Evolutionary conservation across 2,888 invertebrate genomes (phyloP).

Genomic region (Acrobasis suavella): DNA sequence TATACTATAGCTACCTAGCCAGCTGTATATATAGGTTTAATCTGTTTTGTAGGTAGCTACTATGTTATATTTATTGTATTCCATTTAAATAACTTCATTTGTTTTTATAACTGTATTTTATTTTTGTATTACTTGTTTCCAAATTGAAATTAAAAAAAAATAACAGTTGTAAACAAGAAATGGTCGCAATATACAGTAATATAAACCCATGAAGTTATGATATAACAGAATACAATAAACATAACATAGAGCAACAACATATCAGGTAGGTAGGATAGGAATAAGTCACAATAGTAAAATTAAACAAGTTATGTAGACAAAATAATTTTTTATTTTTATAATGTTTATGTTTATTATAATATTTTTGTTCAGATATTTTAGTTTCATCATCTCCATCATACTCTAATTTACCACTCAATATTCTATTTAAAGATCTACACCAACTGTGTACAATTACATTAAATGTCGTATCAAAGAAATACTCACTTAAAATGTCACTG

Average conservation of each 20-base stretch:
- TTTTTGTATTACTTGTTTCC: background rate
- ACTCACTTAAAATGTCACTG: background rate
- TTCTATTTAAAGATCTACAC: constrained; percentile 13
- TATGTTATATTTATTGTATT: background rate
- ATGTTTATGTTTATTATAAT: constrained; percentile 20
- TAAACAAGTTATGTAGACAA: background rate
- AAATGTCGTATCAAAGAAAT: background rate
- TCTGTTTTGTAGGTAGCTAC: background rate
- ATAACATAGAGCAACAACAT: background rate
- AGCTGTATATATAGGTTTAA: background rate
- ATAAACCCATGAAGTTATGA: background rate
- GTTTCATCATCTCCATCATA: constrained; percentile 18
- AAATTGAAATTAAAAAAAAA: background rate
- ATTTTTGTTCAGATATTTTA: constrained; percentile 11
- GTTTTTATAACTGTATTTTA: background rate
- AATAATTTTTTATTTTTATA: constrained; percentile 8
- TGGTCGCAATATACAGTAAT: background rate
- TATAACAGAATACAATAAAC: background rate
- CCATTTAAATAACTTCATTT: background rate
- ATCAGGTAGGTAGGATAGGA: background rate
- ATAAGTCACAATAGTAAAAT: background rate
- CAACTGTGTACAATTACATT: constrained; percentile 18
- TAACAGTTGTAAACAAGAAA: background rate
- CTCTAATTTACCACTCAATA: constrained; percentile 15
- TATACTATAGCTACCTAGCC: background rate